Conservation (phyloP, 2,113 vertebrate species). For the Caracal caracal region DNA sequence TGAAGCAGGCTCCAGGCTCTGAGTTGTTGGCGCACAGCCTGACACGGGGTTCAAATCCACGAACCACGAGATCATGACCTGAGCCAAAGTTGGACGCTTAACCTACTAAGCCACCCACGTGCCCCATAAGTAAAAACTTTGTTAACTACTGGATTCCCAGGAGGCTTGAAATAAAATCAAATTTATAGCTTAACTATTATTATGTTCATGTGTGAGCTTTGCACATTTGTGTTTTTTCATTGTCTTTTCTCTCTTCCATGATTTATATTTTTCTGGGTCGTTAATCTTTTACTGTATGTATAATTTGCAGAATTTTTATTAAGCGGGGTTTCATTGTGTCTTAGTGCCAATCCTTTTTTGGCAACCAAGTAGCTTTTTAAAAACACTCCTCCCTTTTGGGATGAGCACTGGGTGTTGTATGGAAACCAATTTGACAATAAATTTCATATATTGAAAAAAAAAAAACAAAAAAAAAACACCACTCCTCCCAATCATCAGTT, state of each 20-base stretch:
- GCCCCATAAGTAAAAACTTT: not conserved
- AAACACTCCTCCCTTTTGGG: not conserved
- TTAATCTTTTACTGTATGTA: slow-evolving; percentile 25
- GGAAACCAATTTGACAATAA: too few relatives aligned
- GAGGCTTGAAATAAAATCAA: not conserved
- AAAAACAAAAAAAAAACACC: too few relatives aligned
- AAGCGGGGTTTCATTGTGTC: not conserved
- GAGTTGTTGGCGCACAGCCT: too few relatives aligned
- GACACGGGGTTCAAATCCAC: too few relatives aligned
- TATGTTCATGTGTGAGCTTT: not conserved
- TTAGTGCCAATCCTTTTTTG: not conserved
- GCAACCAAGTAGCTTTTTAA: not conserved
- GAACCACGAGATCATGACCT: too few relatives aligned
- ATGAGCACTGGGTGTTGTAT: too few relatives aligned
- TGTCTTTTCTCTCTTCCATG: not conserved
- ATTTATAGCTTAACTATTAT: not conserved
- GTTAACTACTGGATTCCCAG: not conserved
- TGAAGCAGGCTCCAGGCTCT: too few relatives aligned
- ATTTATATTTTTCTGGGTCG: not conserved
- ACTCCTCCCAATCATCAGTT: not conserved
- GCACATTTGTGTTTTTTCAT: not conserved
- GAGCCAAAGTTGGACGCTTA: too few relatives aligned
- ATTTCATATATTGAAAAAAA: too few relatives aligned
- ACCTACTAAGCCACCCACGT: too few relatives aligned
- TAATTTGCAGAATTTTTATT: not conserved